Percentiles rank a stretch among this genome's conserved stretches.
Evolutionary conservation across 2,888 invertebrate species (phyloP).

Genomic region (Gari tellinella): DNA sequence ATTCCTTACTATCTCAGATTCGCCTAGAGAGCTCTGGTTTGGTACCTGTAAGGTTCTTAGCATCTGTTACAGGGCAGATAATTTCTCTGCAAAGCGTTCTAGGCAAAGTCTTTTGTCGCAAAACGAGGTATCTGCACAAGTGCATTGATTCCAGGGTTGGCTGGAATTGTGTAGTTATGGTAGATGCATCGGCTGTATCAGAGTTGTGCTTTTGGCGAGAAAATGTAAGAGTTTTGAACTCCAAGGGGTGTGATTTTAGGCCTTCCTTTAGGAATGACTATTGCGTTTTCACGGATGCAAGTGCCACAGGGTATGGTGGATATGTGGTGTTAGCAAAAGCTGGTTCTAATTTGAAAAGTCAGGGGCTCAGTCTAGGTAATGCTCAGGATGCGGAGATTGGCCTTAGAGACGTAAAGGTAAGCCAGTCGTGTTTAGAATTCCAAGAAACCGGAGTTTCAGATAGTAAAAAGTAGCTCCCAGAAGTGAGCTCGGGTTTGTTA

Average conservation of each 20-base stretch:
- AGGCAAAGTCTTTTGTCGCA: not conserved
- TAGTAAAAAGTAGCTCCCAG: too few relatives aligned
- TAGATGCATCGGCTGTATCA: not conserved
- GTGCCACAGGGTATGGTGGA: slow-evolving; percentile 2
- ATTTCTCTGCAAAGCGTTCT: slow-evolving; percentile 2
- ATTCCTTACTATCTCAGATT: too few relatives aligned
- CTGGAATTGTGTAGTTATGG: not conserved
- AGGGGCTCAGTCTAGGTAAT: too few relatives aligned
- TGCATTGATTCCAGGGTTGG: not conserved
- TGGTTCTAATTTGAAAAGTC: too few relatives aligned
- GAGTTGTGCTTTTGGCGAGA: not conserved
- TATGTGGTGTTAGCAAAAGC: not conserved
- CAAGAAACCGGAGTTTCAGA: too few relatives aligned
- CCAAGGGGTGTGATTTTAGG: not conserved
- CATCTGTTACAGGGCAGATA: slow-evolving; percentile 6
- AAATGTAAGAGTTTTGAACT: not conserved
- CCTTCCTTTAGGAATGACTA: not conserved
- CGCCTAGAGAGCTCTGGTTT: too few relatives aligned
- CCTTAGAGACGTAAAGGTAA: too few relatives aligned
- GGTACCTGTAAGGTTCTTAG: not conserved
- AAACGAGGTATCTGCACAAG: not conserved
- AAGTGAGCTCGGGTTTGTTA: too few relatives aligned
- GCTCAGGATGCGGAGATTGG: too few relatives aligned
- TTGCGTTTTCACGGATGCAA: slow-evolving; percentile 2
- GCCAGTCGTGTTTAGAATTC: too few relatives aligned